Conservation (phyloP, 2,113 vertebrate genomes). For the Chloroceryle aenea region DNA sequence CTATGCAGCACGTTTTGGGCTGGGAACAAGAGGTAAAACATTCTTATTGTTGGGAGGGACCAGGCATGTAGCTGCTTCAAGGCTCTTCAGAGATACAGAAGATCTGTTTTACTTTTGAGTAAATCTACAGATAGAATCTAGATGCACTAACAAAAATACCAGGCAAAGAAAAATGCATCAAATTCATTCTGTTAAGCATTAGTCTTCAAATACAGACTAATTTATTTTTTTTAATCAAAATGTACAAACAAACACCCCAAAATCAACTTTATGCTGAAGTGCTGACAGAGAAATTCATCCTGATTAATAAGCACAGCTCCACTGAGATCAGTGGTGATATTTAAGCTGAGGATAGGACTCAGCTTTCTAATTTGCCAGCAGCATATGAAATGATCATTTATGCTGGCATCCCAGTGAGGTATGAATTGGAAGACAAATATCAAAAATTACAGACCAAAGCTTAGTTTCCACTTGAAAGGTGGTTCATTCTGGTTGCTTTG, state of each 20-base stretch:
- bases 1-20: background rate
- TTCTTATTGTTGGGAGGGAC: background rate
- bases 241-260: background rate
- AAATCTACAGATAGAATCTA: background rate
- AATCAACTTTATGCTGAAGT: background rate
- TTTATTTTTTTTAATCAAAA: background rate
- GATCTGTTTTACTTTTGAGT: background rate
- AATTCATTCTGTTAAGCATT: background rate
- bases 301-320: background rate
- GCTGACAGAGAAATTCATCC: background rate
- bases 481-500: background rate
- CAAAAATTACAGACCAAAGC: background rate
- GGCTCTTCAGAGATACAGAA: background rate
- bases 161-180: background rate
- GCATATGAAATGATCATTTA: background rate
- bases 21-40: background rate
- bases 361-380: background rate
- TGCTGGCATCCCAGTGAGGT: background rate
- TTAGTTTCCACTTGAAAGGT: background rate
- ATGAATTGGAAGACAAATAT: background rate
- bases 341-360: background rate
- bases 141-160: background rate
- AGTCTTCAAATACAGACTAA: background rate
- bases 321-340: background rate
- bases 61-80: background rate